Evolutionary conservation across 30 jellyfish, hydroid and myxozoan genomes (phyloP).

Genomic region (Aurelia aurita): DNA sequence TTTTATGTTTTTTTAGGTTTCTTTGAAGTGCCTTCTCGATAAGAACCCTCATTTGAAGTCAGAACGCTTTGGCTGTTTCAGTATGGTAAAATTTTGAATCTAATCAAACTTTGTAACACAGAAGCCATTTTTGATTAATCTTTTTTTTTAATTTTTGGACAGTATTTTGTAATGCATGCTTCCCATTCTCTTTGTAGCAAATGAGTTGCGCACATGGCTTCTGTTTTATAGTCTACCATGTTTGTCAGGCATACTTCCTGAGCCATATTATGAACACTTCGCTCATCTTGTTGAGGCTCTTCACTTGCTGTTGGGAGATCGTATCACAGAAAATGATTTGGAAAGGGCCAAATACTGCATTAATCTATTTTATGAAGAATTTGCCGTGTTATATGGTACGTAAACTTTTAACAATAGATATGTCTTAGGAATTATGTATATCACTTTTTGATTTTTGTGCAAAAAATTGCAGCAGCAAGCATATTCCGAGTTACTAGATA

Average conservation of each 20-base stretch:
- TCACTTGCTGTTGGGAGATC: background rate
- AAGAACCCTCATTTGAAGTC: too few relatives aligned
- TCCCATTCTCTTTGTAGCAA: too few relatives aligned
- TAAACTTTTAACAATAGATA: background rate
- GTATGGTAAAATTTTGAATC: too few relatives aligned
- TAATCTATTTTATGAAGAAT: background rate
- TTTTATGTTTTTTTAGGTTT: too few relatives aligned
- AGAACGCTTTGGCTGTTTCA: too few relatives aligned
- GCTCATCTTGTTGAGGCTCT: background rate
- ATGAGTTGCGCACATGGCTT: background rate
- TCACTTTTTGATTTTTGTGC: background rate
- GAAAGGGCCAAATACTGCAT: background rate
- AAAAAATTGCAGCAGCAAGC: background rate
- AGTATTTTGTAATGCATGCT: too few relatives aligned
- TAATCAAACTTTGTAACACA: too few relatives aligned
- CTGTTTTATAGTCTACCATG: background rate
- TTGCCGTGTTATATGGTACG: background rate
- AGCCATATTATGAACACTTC: background rate
- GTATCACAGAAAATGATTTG: background rate
- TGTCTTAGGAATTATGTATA: background rate
- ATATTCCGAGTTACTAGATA: too few relatives aligned
- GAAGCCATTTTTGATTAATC: too few relatives aligned
- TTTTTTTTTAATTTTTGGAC: too few relatives aligned
- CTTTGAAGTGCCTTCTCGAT: too few relatives aligned
- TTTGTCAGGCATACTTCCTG: background rate